Conservation (phyloP, 2,113 vertebrate genomes). For the Thamnaconus septentrionalis region DNA sequence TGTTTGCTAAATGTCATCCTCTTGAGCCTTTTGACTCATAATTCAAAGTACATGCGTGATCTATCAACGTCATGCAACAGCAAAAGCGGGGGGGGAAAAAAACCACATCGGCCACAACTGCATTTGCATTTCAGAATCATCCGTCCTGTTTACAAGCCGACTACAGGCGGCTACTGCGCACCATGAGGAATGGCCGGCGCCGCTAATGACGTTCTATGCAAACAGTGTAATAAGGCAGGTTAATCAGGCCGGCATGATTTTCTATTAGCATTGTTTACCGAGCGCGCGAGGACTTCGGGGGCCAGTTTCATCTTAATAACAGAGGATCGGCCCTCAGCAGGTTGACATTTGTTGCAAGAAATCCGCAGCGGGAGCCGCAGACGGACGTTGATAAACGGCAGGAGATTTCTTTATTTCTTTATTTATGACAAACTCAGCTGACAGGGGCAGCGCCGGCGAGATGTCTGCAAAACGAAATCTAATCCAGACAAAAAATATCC, state of each 20-base stretch:
- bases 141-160: constrained; percentile 27
- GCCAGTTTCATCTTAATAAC: constrained; percentile 67
- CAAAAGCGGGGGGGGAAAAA: neutral
- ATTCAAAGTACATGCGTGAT: neutral
- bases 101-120: constrained; percentile 1
- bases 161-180: constrained; percentile 34
- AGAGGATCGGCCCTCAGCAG: constrained; percentile 50
- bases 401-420: neutral
- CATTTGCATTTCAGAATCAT: too few relatives aligned
- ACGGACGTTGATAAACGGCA: constrained; percentile 26
- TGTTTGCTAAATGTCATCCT: neutral
- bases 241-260: constrained; percentile 56
- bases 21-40: neutral
- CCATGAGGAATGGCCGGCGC: constrained; percentile 58
- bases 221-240: constrained; percentile 64
- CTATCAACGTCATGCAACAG: neutral
- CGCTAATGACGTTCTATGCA: constrained; percentile 63
- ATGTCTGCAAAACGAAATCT: too few relatives aligned
- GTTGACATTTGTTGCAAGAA: constrained; percentile 43
- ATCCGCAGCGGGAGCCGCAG: constrained; percentile 29
- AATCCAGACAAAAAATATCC: too few relatives aligned
- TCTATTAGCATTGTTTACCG: constrained; percentile 68
- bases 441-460: too few relatives aligned
- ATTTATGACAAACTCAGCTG: too few relatives aligned
- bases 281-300: constrained; percentile 53